A percentile compares a stretch with the other conserved stretches of the same genome.
phyloP scores from a whole-genome alignment of 2,797 vertebrate species.

The Morelia viridis region DNA sequence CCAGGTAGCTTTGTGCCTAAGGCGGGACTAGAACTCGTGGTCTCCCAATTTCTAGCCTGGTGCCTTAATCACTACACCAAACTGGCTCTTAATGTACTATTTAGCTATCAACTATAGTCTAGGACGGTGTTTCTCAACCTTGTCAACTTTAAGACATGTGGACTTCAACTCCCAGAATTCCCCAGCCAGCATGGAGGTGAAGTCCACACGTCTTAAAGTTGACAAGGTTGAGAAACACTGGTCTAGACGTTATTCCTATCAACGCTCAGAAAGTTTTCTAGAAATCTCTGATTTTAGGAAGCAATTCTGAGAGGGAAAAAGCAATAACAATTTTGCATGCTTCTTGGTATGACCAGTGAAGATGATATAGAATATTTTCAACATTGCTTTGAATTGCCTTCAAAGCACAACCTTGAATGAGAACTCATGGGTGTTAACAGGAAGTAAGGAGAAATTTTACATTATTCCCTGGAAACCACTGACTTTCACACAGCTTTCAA shows the following conservation, averaged over 20 bases:
- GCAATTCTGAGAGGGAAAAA: background rate
- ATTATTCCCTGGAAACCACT: slow-evolving; percentile 28
- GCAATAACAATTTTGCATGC: background rate
- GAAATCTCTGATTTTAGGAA: background rate
- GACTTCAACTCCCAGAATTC: no score
- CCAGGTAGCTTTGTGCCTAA: background rate
- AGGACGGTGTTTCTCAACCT: no score
- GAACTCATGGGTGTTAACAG: slow-evolving; percentile 16
- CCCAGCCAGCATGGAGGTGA: no score
- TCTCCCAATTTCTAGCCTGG: background rate
- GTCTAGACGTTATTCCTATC: background rate
- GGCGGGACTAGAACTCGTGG: background rate
- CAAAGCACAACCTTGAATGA: slow-evolving; percentile 15
- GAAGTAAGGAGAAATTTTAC: slow-evolving; percentile 1
- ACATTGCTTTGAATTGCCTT: background rate
- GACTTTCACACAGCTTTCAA: slow-evolving; percentile 38
- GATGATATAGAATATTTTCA: slow-evolving; percentile 8
- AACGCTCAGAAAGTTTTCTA: background rate
- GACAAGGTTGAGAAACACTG: background rate
- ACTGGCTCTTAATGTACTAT: background rate
- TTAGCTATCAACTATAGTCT: background rate
- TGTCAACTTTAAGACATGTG: no score
- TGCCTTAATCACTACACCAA: background rate
- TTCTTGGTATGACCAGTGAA: background rate
- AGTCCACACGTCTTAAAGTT: no score